phyloP scores from a whole-genome alignment of 1,140 invertebrate species.

The Penaeus japonicus region DNA sequence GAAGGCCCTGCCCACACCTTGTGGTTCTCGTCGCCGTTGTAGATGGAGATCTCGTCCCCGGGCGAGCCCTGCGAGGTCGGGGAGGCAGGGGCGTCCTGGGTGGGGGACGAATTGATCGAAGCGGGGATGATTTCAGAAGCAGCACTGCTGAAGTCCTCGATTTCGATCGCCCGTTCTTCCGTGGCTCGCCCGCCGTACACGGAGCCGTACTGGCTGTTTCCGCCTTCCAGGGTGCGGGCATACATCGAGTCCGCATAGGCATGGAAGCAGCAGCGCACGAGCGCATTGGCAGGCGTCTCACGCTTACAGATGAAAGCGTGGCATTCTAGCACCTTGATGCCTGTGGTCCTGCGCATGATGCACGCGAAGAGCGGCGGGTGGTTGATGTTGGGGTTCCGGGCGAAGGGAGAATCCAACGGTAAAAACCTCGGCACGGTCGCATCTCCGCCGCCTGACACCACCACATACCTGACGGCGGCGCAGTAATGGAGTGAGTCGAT shows the following conservation, averaged over 20 bases:
- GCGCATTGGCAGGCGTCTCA: conserved; percentile 91
- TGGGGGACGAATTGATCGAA: conserved; percentile 48
- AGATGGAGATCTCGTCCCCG: conserved; percentile 75
- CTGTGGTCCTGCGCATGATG: conserved; percentile 91
- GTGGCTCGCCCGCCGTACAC: conserved; percentile 56
- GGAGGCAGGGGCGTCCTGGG: conserved; percentile 50
- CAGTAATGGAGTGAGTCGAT: conserved; percentile 97
- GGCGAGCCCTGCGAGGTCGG: conserved; percentile 59
- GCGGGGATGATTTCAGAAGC: conserved; percentile 56
- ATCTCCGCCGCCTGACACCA: conserved; percentile 67
- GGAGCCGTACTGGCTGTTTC: conserved; percentile 53
- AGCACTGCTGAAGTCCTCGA: conserved; percentile 58
- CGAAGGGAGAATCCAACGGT: conserved; percentile 95
- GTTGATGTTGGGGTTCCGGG: conserved; percentile 81
- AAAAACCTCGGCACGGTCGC: conserved; percentile 82
- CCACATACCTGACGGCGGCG: conserved; percentile 88
- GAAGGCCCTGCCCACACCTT: conserved; percentile 77
- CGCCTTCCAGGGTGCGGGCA: conserved; percentile 72
- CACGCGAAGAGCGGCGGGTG: conserved; percentile 97
- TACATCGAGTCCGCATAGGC: conserved; percentile 94
- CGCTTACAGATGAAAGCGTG: conserved; percentile 98
- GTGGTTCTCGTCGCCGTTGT: conserved; percentile 91
- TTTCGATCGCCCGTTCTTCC: conserved; percentile 56
- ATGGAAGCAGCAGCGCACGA: conserved; percentile 92
- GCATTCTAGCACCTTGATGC: conserved; percentile 99